These are phyloP conservation scores for Stenolophus ochropezus DNA, from an alignment of 2,888 invertebrate species.

Conservation along the genomic window DNA sequence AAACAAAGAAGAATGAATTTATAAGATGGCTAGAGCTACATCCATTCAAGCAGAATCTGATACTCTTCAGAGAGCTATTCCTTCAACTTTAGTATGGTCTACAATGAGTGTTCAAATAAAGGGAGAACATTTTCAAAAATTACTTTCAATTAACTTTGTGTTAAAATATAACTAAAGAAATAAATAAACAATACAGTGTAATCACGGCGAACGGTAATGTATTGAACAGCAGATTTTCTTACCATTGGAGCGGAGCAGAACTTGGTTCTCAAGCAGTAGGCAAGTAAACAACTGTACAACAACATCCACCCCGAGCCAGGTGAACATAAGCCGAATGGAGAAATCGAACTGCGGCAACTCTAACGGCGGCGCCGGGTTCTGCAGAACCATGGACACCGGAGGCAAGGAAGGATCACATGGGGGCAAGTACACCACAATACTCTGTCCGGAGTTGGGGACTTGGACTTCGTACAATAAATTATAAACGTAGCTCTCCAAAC, in stretches of 20 bases:
- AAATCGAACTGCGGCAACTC: slow-evolving; percentile 97
- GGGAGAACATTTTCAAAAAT: no score
- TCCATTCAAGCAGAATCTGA: no score
- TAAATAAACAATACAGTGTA: no score
- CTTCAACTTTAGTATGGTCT: no score
- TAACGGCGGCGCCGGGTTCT: slow-evolving; percentile 84
- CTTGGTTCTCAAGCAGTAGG: slow-evolving; percentile 96
- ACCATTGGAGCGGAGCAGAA: slow-evolving; percentile 94
- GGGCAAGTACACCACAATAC: slow-evolving; percentile 85
- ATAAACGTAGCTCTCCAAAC: slow-evolving; percentile 95
- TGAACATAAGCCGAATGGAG: slow-evolving; percentile 90
- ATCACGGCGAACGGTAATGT: no score
- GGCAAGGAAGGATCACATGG: slow-evolving; percentile 82
- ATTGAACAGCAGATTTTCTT: no score
- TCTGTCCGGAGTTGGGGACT: slow-evolving; percentile 91
- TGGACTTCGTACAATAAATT: slow-evolving; percentile 94
- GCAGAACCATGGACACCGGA: slow-evolving; percentile 81
- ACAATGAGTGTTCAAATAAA: no score
- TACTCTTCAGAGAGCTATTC: no score
- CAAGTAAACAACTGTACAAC: slow-evolving; percentile 96
- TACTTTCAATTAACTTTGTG: no score
- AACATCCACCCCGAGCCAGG: slow-evolving; percentile 92
- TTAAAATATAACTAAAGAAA: no score
- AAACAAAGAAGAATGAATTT: no score
- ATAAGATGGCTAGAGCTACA: no score